phyloP scores from a whole-genome alignment of 2,113 vertebrate species.

The Charadrius vociferus region DNA sequence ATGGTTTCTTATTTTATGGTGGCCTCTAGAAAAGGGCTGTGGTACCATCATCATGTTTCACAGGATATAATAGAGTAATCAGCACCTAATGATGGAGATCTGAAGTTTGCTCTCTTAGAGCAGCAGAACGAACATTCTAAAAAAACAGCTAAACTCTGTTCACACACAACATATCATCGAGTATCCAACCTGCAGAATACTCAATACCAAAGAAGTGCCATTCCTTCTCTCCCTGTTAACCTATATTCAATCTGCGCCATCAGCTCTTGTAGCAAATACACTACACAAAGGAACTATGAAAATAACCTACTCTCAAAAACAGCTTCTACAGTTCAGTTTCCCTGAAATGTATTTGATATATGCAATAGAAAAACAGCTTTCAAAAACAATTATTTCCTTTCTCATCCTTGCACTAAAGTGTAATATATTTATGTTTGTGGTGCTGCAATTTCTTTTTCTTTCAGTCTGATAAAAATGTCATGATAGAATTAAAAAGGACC shows the following conservation, averaged over 20 bases:
- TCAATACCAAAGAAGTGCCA: neutral
- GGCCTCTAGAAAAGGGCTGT: neutral
- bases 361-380: neutral
- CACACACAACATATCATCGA: neutral
- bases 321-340: neutral
- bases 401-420: neutral
- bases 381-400: neutral
- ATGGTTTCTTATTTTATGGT: neutral
- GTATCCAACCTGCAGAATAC: neutral
- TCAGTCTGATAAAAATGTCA: neutral
- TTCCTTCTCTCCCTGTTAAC: neutral
- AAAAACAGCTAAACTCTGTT: neutral
- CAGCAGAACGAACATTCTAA: neutral
- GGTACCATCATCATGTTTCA: neutral
- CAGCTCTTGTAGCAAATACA: neutral
- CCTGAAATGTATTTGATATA: neutral
- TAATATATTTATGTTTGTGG: neutral
- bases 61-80: neutral
- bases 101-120: neutral
- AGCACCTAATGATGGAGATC: neutral
- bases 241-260: neutral
- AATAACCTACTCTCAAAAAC: neutral
- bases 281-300: neutral
- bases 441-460: neutral
- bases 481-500: neutral